phyloP scores from a whole-genome alignment of 2,113 vertebrate species.

The Tragelaphus scriptus region DNA sequence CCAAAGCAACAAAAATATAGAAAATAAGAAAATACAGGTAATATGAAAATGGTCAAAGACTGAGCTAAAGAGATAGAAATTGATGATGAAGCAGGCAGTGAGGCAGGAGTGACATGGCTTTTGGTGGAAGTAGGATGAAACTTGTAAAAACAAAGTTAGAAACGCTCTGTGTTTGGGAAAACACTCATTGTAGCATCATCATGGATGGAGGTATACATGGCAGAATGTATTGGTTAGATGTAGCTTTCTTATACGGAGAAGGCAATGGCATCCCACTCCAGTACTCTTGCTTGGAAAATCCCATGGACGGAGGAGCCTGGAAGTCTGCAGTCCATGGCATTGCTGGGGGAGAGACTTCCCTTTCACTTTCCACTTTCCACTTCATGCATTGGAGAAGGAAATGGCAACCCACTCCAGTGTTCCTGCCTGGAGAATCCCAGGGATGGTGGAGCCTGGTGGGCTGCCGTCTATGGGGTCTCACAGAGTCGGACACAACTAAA shows the following conservation, averaged over 20 bases:
- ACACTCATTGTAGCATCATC: neutral
- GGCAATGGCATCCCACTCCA: neutral
- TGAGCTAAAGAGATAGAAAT: neutral
- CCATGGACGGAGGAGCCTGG: too few species aligned
- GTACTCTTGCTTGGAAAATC: too few species aligned
- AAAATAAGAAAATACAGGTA: neutral
- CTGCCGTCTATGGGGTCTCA: rapidly evolving
- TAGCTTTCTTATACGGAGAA: neutral
- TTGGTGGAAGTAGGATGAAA: neutral
- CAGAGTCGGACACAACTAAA: neutral
- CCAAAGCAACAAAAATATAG: neutral
- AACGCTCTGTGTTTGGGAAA: neutral
- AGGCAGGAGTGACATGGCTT: neutral
- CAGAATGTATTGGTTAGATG: neutral
- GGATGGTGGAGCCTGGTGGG: neutral
- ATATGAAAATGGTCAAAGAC: neutral
- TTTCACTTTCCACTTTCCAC: too few species aligned
- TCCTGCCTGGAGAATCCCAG: too few species aligned
- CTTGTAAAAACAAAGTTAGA: neutral
- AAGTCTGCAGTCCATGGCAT: rapidly evolving
- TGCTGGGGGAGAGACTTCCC: rapidly evolving
- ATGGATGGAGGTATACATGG: neutral
- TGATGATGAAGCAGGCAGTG: neutral
- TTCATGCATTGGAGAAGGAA: too few species aligned
- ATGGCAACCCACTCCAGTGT: too few species aligned